Evolutionary conservation across 2,888 invertebrate genomes (phyloP), one percentile per base, ranked within the genome.

Genomic region (Habrosyne pyritoides): DNA sequence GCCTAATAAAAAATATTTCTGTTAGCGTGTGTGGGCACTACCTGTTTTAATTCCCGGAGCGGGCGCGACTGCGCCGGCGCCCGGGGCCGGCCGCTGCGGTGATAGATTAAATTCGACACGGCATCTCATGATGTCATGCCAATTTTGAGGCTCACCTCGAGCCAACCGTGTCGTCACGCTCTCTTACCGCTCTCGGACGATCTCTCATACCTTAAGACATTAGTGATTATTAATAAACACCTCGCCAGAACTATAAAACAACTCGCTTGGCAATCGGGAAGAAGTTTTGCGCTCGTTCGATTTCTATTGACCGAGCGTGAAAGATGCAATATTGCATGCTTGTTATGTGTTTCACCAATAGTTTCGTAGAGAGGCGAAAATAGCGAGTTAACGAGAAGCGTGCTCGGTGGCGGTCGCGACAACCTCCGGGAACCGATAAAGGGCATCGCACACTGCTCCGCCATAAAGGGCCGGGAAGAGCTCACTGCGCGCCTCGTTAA

Each of bases 21-120:
- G 77, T 70, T 85, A 75, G 79, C 80, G 80, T 87, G 86, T 83
- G 83, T 82, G 84, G 82, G 80, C 83, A 87, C 87, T 89, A 87
- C 88, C 87, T 87, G 87, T 86, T 84, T 84, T 83, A 77, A 80
- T 81, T 74, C 72, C 67, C 68, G 70, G 67, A 67, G 66, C 63
- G 71, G 71, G 67, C 71, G 67, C 68, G 59, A 22, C 28, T 42
- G 33, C 47, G 73, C 77, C 87, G 89, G 89, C 91, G 91, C 90
- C 90, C 75, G 79, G 66, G 89, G 87, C 85, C 60, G 60, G 60
- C 58, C 66, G 72, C 65, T 65, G 61, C 81, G 88, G 91, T 91
- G 91, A 91, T 92, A 91, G 92, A 92, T 92, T 91, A 89, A 89
- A 91, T 92, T 89, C 83, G 92, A 85, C 88, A 89, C 91, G 91